Evolutionary conservation across 1,140 invertebrate species (phyloP).

Genomic region (Trachymyrmex septentrionalis): DNA sequence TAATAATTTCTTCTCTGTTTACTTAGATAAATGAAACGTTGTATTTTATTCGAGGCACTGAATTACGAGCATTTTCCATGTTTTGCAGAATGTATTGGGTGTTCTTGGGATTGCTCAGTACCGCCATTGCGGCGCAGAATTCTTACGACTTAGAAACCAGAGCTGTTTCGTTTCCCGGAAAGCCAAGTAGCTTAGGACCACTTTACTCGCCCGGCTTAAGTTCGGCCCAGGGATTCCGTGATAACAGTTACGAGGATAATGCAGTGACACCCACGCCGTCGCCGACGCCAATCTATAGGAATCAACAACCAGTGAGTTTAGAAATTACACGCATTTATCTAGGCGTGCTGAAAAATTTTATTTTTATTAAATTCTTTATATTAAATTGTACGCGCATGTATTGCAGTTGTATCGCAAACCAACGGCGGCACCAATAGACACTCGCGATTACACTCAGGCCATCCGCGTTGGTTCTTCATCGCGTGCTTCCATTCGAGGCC

Average conservation of each 20-base stretch:
- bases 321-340: background rate
- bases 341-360: no score
- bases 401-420: slow-evolving; percentile 78
- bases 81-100: slow-evolving; percentile 82
- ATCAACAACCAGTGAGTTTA: slow-evolving; percentile 71
- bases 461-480: slow-evolving; percentile 75
- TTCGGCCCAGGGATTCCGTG: slow-evolving; percentile 81
- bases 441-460: slow-evolving; percentile 59
- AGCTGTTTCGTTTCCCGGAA: slow-evolving; percentile 81
- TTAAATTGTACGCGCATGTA: background rate
- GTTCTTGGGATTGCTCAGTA: slow-evolving; percentile 79
- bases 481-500: slow-evolving; percentile 71
- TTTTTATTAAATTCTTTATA: background rate
- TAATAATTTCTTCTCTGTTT: background rate
- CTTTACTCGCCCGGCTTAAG: slow-evolving; percentile 80
- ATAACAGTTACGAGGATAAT: slow-evolving; percentile 86
- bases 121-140: slow-evolving; percentile 78
- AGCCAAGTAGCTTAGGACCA: slow-evolving; percentile 80
- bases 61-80: background rate
- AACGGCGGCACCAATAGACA: slow-evolving; percentile 56
- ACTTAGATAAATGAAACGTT: background rate
- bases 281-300: slow-evolving; percentile 82
- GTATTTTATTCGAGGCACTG: background rate
- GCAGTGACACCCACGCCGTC: slow-evolving; percentile 85
- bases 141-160: slow-evolving; percentile 83